These are phyloP conservation scores for Tychaedon coryphoeus DNA, from an alignment of 2,113 vertebrate genomes.

Conservation along the genomic window DNA sequence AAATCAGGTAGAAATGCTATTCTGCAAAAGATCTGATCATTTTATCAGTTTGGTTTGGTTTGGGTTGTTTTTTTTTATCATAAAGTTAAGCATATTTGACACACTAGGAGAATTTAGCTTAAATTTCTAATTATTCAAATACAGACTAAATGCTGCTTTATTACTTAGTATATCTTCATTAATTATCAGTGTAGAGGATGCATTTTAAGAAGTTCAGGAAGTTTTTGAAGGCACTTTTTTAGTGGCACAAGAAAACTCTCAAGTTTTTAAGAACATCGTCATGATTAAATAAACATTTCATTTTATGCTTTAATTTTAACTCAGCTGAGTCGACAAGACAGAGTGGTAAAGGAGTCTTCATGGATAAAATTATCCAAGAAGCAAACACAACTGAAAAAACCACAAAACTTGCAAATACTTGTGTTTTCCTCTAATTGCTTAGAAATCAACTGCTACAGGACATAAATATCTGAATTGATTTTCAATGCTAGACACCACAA, in stretches of 20 bases:
- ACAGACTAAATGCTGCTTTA: constrained; percentile 8
- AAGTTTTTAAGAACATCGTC: constrained; percentile 11
- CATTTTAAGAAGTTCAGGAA: constrained; percentile 45
- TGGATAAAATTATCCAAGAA: constrained; percentile 56
- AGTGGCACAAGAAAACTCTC: constrained; percentile 29
- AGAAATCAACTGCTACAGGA: constrained; percentile 38
- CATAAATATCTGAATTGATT: constrained; percentile 54
- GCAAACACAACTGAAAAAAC: constrained; percentile 25
- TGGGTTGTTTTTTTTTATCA: neutral
- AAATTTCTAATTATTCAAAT: constrained; percentile 52
- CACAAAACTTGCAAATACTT: constrained; percentile 48
- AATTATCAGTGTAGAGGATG: constrained; percentile 42
- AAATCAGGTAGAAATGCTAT: constrained; percentile 6
- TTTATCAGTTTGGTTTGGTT: neutral
- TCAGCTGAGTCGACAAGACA: constrained; percentile 54
- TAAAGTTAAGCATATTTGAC: constrained; percentile 37
- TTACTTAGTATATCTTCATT: constrained; percentile 33
- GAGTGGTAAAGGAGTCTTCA: constrained; percentile 20
- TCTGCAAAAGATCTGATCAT: neutral
- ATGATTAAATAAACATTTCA: constrained; percentile 64
- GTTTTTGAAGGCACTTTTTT: constrained; percentile 34
- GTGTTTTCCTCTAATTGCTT: constrained; percentile 42
- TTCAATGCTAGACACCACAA: constrained; percentile 31
- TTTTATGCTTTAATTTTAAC: constrained; percentile 64
- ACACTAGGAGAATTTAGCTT: constrained; percentile 21